Evolutionary conservation across 1,140 invertebrate species (phyloP), one percentile per base, ranked within the genome.

Genomic region (Metaphire vulgaris): DNA sequence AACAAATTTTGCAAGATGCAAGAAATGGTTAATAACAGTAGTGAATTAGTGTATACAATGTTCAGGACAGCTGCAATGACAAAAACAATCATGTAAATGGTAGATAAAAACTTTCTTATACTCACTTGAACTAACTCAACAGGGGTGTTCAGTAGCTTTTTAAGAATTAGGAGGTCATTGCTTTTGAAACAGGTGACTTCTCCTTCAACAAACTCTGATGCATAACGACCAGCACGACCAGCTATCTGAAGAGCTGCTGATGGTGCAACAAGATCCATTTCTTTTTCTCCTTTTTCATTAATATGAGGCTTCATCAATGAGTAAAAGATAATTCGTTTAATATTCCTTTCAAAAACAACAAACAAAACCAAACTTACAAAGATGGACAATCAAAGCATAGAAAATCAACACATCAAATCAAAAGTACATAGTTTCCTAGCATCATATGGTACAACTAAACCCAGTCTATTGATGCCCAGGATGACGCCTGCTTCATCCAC

Each of bases 231-330:
- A 15, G 97, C 97, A 78, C 97, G 85, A 65, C 96, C 95, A 56
- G 93, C 96, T 81, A 99, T 99, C 90, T 99, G 98, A 70, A 98
- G 87, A 2, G 96, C 96, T 82, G 93, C 90, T 0, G 96, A 98
- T 72, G 96, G 91, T 28, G 92, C 92, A 74, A 99, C 92, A 0
- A 91, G 89, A 80, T 95, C 92, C 87, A 95, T 92, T 88, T 95
- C 93, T 80, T 92, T 93, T 80, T 97, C 93, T 1, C 95, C 95
- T 81, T 96, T 93, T 80, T 94, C 92, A 86, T 96, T 97, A n/a
- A 93, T 85, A 0, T 88, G 89, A 0, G 93, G 92, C 85, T 98
- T 98, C 56, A 92, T 91, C 74, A 99, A 83, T 0, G 96, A 96
- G 86, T 97, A 95, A 86, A 99, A 99, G 83, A 99, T 94, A 68